phyloP scores from a whole-genome alignment of 2,797 vertebrate species.

The Tarsius wallacei region DNA sequence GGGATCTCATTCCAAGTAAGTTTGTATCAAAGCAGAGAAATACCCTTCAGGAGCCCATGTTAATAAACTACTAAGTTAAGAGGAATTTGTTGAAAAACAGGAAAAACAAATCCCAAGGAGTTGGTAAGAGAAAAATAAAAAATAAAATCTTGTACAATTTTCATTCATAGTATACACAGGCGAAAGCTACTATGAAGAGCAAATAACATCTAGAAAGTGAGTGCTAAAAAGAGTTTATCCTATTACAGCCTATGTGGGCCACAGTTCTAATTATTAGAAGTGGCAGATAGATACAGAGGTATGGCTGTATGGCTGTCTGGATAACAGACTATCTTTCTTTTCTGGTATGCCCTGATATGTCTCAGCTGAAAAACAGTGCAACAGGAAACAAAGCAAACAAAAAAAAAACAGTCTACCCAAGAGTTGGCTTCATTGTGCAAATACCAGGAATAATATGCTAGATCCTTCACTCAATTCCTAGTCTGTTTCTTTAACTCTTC shows the following conservation, averaged over 20 bases:
- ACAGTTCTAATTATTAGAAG: background rate
- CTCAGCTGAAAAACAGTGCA: background rate
- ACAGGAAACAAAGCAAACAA: background rate
- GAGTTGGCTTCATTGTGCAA: background rate
- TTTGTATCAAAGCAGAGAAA: background rate
- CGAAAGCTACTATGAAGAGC: background rate
- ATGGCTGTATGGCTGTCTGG: background rate
- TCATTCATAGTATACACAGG: background rate
- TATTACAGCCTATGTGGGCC: background rate
- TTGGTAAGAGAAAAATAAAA: background rate
- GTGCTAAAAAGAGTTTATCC: background rate
- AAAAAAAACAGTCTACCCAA: background rate
- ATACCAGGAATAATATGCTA: background rate
- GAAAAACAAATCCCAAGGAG: background rate
- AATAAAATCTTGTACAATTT: background rate
- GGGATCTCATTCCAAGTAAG: background rate
- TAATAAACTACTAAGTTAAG: conserved; percentile 38
- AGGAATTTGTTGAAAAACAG: background rate
- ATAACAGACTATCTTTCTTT: background rate
- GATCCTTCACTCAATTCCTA: background rate
- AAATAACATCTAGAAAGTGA: background rate
- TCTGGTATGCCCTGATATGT: background rate
- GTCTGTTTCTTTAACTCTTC: background rate
- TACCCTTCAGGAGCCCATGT: background rate
- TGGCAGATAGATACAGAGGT: background rate